Percentiles rank a stretch among this genome's conserved stretches.
Conservation (phyloP, 2,888 invertebrate species). For the Ophion ellenae region DNA sequence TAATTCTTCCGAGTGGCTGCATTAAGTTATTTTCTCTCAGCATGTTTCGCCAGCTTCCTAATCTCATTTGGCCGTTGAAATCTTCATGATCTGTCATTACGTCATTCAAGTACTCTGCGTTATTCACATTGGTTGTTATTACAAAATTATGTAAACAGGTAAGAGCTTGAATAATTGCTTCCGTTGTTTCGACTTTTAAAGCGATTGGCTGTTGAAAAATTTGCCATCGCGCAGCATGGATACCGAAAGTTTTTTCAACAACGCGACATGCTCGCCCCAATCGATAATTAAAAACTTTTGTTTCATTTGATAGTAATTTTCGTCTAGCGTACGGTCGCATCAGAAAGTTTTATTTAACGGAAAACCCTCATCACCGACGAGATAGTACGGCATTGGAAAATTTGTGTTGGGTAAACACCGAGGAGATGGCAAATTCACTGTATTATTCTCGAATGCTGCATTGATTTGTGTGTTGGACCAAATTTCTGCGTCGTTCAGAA, state of each 20-base stretch:
- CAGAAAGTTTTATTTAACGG: background rate
- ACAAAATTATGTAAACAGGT: constrained; percentile 22
- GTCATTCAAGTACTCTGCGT: constrained; percentile 6
- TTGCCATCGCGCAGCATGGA: constrained; percentile 13
- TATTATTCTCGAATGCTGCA: constrained; percentile 21
- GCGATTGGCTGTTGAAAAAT: constrained; percentile 5
- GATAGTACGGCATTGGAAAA: background rate
- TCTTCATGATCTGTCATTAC: constrained; percentile 12
- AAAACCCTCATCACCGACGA: constrained; percentile 25
- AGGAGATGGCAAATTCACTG: background rate
- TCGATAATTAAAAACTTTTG: constrained; percentile 27
- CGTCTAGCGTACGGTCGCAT: constrained; percentile 8
- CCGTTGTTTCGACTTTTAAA: background rate
- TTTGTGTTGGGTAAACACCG: background rate
- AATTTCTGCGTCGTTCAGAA: background rate
- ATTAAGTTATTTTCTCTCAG: constrained; percentile 17
- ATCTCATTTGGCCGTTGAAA: constrained; percentile 15
- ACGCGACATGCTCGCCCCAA: constrained; percentile 3
- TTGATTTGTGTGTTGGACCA: constrained; percentile 15
- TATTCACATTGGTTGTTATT: constrained; percentile 14
- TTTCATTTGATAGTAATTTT: background rate
- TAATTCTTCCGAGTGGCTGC: constrained; percentile 17
- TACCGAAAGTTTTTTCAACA: constrained; percentile 23
- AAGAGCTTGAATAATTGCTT: constrained; percentile 14
- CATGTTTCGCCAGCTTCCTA: constrained; percentile 14